These are phyloP conservation scores for Glaucomys volans DNA, from an alignment of 2,113 vertebrate species.

Conservation along the genomic window DNA sequence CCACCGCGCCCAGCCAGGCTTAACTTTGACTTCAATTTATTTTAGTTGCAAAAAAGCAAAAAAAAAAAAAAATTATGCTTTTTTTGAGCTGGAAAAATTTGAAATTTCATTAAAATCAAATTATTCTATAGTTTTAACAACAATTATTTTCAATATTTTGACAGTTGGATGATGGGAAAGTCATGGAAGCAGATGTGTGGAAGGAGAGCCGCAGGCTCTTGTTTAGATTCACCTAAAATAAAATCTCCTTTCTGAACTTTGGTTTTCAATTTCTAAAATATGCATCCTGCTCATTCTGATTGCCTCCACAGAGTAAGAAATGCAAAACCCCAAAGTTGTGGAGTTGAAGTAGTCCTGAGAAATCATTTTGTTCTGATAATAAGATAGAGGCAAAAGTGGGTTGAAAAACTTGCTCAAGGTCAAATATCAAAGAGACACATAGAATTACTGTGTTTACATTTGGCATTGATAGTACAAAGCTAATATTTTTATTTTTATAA, in stretches of 20 bases:
- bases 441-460: constrained; percentile 63
- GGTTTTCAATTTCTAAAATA: background rate
- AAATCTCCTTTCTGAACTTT: background rate
- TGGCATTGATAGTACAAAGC: constrained; percentile 33
- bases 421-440: constrained; percentile 16
- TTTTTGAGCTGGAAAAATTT: constrained; percentile 29
- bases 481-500: constrained; percentile 72
- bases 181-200: background rate
- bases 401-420: constrained; percentile 35
- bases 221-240: background rate
- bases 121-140: constrained; percentile 35
- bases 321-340: background rate
- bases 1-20: no score
- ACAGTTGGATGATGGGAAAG: background rate
- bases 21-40: background rate
- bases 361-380: background rate
- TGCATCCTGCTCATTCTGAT: background rate
- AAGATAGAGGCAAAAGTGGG: constrained; percentile 22
- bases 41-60: constrained; percentile 53
- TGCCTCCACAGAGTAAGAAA: background rate
- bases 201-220: background rate
- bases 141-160: background rate
- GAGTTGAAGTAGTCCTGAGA: background rate
- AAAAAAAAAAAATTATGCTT: background rate
- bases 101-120: background rate